A percentile compares a stretch with the other conserved stretches of the same genome.
phyloP scores from a whole-genome alignment of 1,140 invertebrate species.

The Cepaea nemoralis region DNA sequence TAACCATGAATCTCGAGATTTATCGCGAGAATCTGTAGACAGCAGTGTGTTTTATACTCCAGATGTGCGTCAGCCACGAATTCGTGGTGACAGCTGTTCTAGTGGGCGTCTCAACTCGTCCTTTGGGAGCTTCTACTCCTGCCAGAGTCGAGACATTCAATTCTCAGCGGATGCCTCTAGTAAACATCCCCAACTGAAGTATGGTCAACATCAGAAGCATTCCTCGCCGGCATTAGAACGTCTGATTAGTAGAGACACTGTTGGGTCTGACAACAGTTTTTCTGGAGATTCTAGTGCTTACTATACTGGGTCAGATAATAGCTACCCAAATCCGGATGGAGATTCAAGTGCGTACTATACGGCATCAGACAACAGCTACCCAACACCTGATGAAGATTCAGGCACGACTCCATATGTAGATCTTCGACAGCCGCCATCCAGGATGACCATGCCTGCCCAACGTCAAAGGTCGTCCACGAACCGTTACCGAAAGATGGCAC shows the following conservation, averaged over 20 bases:
- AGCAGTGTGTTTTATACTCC: neutral
- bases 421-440: too few species aligned
- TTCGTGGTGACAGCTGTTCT: neutral
- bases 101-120: constrained; percentile 3
- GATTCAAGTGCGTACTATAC: too few species aligned
- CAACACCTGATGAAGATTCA: neutral
- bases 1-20: neutral
- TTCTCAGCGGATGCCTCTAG: neutral
- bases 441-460: neutral
- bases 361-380: constrained; percentile 2
- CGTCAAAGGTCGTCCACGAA: neutral
- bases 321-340: too few species aligned
- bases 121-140: constrained; percentile 37
- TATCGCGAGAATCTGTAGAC: neutral
- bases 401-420: neutral
- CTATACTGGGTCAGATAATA: too few species aligned
- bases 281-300: neutral
- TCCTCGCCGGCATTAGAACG: neutral
- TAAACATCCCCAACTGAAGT: neutral
- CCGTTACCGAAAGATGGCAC: neutral
- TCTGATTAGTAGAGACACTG: neutral
- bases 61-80: neutral
- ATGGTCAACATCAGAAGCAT: too few species aligned
- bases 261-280: neutral
- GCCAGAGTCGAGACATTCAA: neutral